phyloP scores from a whole-genome alignment of 2,888 invertebrate species.

The Leptopilina myrica region DNA sequence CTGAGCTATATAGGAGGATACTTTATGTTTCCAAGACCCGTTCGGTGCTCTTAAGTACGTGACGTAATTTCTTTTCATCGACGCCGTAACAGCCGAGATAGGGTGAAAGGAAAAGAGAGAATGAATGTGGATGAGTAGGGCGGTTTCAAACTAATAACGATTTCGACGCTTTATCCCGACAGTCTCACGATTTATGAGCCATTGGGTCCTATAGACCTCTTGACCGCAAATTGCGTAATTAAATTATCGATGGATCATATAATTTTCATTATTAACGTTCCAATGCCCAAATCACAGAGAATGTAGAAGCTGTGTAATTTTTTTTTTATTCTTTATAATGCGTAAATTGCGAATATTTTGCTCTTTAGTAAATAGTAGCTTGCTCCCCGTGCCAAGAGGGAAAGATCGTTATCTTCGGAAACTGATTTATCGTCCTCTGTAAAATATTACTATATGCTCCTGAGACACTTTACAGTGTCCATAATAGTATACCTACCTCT shows the following conservation, averaged over 20 bases:
- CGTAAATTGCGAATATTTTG: constrained; percentile 20
- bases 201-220: constrained; percentile 48
- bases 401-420: constrained; percentile 42
- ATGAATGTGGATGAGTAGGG: constrained; percentile 16
- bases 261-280: constrained; percentile 54
- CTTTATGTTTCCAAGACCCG: constrained; percentile 22
- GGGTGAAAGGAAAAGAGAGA: constrained; percentile 17
- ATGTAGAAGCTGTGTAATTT: constrained; percentile 8
- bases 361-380: constrained; percentile 17
- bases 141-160: constrained; percentile 48
- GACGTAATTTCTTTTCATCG: constrained; percentile 38
- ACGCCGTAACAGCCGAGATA: constrained; percentile 20
- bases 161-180: constrained; percentile 48
- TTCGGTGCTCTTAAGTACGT: constrained; percentile 36
- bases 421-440: constrained; percentile 35
- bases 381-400: constrained; percentile 5
- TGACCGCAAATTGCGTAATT: constrained; percentile 60
- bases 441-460: constrained; percentile 42
- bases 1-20: not conserved
- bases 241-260: constrained; percentile 57
- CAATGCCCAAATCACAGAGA: not conserved
- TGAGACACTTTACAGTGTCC: constrained; percentile 34
- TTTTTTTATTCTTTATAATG: not conserved
- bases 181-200: constrained; percentile 49
- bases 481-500: not conserved